phyloP scores from a whole-genome alignment of 1,140 invertebrate species.

The Andricus grossulariae region DNA sequence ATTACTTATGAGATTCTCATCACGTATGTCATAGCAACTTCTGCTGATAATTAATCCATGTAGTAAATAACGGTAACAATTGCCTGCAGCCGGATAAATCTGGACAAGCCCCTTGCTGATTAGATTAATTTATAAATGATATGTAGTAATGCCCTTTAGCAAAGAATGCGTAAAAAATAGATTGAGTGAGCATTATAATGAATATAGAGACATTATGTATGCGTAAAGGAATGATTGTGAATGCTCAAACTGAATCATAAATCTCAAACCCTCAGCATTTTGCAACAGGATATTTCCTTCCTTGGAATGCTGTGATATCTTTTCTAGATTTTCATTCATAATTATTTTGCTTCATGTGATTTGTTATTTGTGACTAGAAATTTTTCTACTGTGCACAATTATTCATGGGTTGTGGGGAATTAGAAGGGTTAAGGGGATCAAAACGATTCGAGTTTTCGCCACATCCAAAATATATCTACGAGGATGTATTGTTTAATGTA shows the following conservation, averaged over 20 bases:
- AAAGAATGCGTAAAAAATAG: neutral
- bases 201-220: neutral
- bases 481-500: too few species aligned
- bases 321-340: constrained; percentile 25
- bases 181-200: constrained; percentile 1
- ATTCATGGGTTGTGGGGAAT: too few species aligned
- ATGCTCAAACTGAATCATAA: constrained; percentile 11
- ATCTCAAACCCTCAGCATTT: neutral
- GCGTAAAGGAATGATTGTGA: neutral
- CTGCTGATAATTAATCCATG: constrained; percentile 10
- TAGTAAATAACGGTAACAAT: constrained; percentile 14
- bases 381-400: too few species aligned
- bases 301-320: constrained; percentile 14
- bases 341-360: neutral
- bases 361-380: neutral
- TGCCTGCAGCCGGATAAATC: neutral
- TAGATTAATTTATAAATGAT: constrained; percentile 22
- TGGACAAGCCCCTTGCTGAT: neutral
- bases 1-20: neutral
- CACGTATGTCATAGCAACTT: neutral
- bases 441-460: too few species aligned
- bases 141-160: neutral
- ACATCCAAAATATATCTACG: too few species aligned
- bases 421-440: too few species aligned
- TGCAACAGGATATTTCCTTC: constrained; percentile 2